These are phyloP conservation scores for Tetraneura akinire DNA, from an alignment of 1,140 invertebrate genomes.

Conservation along the genomic window DNA sequence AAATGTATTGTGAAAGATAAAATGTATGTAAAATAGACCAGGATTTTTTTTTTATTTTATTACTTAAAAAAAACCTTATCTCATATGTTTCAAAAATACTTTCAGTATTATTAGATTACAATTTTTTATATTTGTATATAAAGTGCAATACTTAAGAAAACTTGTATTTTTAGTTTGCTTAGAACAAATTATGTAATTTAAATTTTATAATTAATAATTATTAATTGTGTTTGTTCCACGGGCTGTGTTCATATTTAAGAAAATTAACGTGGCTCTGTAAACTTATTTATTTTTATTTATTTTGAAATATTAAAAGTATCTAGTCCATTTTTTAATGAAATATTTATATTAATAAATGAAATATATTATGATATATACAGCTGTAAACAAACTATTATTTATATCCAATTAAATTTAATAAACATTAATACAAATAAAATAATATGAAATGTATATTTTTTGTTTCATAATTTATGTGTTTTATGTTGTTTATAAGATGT, in stretches of 20 bases:
- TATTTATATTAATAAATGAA: background rate
- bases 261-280: slow-evolving; percentile 19
- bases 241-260: slow-evolving; percentile 41
- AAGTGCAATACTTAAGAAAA: slow-evolving; percentile 31
- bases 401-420: slow-evolving; percentile 38
- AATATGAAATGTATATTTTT: slow-evolving; percentile 3
- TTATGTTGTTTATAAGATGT: background rate
- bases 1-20: background rate
- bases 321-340: slow-evolving; percentile 39
- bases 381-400: slow-evolving; percentile 6
- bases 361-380: background rate
- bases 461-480: background rate
- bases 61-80: background rate
- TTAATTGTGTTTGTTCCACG: slow-evolving; percentile 16
- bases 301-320: slow-evolving; percentile 35
- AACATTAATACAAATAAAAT: slow-evolving; percentile 29
- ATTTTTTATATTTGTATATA: background rate
- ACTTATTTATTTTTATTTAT: slow-evolving; percentile 23
- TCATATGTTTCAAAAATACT: slow-evolving; percentile 1
- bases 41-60: background rate
- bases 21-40: slow-evolving; percentile 6
- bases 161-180: background rate
- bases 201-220: slow-evolving; percentile 24
- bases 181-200: slow-evolving; percentile 25
- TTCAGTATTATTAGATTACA: slow-evolving; percentile 38